Base-by-base conservation (phyloP, 2,888 invertebrate species). In the Ormyrus thymus region DNA sequence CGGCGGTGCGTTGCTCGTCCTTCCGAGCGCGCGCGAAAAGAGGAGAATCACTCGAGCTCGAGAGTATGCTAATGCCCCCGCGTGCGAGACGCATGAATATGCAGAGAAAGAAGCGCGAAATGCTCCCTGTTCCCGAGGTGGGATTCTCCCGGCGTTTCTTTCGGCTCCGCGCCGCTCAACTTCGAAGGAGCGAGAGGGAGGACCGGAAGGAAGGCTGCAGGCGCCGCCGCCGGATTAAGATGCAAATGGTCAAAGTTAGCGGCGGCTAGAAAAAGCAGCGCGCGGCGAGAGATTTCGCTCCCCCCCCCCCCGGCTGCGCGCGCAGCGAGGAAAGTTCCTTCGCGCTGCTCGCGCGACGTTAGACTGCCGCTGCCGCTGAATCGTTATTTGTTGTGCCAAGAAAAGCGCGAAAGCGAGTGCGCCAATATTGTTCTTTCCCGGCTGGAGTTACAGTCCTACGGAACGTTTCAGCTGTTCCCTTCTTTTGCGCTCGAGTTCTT, bases 181-280 rank as follows among this genome's bases (percentile, higher is more conserved):
- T 72, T 71, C 50, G 45, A 71, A 77, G 15, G 15, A 46, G 15
- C 10, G 2, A 5, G 7, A 68, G 59, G 6, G 51, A 61, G 29
- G 4, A 15, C 46, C 11, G 15, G 6, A 29, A 29, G 29, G 29
- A 29, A 2, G 69, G 6, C 0, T 1, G n/a, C 1, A 43, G 45
- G 6, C n/a, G 7, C 46, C 56, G 55, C 55, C 73, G 5, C 11
- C 11, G 68, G 62, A 76, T 80, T 76, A 80, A 76, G 68, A 80
- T 80, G 76, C 79, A 80, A 80, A 80, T 78, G 68, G 66, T 48
- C 1, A 66, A 74, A 78, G 74, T 78, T 75, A 48, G 66, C 15
- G 53, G 58, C 29, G 29, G 10, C 15, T 48, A 62, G 69, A 65
- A 77, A 77, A 66, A 62, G 10, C 13, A 29, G 29, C 29, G 29